Evolutionary conservation across 2,113 vertebrate genomes (phyloP).

Genomic region (Galemys pyrenaicus): DNA sequence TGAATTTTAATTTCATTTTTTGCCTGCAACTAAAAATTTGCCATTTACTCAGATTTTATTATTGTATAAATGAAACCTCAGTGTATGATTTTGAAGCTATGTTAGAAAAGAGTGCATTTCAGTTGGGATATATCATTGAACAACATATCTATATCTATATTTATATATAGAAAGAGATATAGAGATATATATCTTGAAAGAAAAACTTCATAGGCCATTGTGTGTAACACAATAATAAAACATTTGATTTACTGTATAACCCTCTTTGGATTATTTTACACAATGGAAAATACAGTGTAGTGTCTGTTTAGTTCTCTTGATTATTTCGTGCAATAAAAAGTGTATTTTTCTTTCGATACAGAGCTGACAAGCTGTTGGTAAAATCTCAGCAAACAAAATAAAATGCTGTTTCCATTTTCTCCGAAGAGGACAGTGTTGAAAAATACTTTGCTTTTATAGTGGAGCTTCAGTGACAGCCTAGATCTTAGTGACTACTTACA

Average conservation of each 20-base stretch:
- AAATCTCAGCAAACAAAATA: conserved; percentile 49
- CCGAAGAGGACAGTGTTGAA: conserved; percentile 22
- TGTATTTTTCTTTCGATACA: conserved; percentile 40
- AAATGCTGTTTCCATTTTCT: conserved; percentile 57
- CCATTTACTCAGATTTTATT: not conserved
- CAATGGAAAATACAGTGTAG: not conserved
- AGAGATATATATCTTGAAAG: not conserved
- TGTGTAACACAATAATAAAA: conserved; percentile 4
- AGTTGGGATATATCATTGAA: not conserved
- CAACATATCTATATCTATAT: not conserved
- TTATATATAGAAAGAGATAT: too few relatives aligned
- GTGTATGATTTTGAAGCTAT: not conserved
- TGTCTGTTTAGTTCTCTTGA: conserved; percentile 55
- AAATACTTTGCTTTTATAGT: conserved; percentile 50
- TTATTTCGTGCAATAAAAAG: conserved; percentile 51
- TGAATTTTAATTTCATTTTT: not conserved
- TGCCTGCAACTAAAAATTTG: not conserved
- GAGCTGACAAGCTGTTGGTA: conserved; percentile 4
- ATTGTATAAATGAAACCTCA: not conserved
- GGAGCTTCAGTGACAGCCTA: conserved; percentile 3
- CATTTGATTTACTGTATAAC: conserved; percentile 16
- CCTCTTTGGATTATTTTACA: conserved; percentile 53
- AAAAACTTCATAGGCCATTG: not conserved
- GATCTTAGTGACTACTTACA: conserved; percentile 31
- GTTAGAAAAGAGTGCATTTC: conserved; percentile 19